These are phyloP conservation scores for Tupaia chinensis DNA, from an alignment of 2,113 vertebrate species.

Conservation along the genomic window DNA sequence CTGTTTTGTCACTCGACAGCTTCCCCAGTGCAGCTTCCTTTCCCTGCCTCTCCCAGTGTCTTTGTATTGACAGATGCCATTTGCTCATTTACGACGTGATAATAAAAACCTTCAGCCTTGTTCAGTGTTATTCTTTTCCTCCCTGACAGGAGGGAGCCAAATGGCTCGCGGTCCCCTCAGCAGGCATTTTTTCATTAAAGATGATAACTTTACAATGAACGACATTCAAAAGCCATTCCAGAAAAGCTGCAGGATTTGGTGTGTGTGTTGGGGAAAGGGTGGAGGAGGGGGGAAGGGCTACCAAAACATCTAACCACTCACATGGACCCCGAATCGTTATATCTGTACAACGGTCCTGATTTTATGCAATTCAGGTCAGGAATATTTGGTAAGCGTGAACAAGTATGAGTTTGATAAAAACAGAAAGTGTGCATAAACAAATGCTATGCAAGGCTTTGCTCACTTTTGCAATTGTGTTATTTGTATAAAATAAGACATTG, in stretches of 20 bases:
- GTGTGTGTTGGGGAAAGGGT: neutral
- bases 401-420: fast-evolving
- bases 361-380: neutral
- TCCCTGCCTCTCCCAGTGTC: constrained; percentile 82
- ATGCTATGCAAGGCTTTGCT: fast-evolving
- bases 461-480: neutral
- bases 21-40: constrained; percentile 84
- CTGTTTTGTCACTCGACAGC: constrained; percentile 85
- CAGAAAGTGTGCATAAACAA: fast-evolving
- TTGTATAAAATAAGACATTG: neutral
- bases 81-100: constrained; percentile 92
- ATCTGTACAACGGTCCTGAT: neutral
- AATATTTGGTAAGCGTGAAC: neutral
- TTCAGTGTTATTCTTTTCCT: constrained; percentile 87
- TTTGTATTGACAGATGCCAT: constrained; percentile 92
- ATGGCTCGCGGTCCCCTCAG: constrained; percentile 86
- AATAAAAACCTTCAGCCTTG: constrained; percentile 90
- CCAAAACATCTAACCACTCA: neutral
- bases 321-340: neutral
- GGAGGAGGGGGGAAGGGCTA: neutral
- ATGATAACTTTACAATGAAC: constrained; percentile 85
- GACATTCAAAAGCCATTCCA: constrained; percentile 74
- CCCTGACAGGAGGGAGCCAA: constrained; percentile 88
- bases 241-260: constrained; percentile 68
- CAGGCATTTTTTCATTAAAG: constrained; percentile 88